Evolutionary conservation across 2,113 vertebrate genomes (phyloP).

Genomic region (Tachycineta bicolor): DNA sequence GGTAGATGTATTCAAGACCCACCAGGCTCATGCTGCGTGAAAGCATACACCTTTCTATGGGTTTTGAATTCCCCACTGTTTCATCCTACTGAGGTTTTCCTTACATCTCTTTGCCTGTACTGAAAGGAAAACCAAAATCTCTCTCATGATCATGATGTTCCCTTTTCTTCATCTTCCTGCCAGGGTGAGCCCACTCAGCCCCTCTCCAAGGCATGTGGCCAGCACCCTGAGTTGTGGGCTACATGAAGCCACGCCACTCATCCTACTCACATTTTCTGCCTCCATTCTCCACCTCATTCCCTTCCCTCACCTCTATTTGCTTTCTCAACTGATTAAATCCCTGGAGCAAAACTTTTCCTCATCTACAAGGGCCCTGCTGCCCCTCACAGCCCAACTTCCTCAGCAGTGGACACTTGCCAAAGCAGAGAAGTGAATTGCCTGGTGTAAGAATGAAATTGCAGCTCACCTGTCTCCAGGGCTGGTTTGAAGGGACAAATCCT

Average conservation of each 20-base stretch:
- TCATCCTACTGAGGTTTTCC: neutral
- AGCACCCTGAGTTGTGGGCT: neutral
- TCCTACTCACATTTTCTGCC: neutral
- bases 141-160: neutral
- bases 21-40: neutral
- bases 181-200: neutral
- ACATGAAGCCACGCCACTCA: neutral
- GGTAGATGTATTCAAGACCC: neutral
- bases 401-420: neutral
- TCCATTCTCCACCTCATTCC: neutral
- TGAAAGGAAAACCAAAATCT: neutral
- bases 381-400: neutral
- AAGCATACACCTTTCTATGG: neutral
- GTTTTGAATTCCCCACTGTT: neutral
- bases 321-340: neutral
- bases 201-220: neutral
- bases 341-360: neutral
- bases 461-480: neutral
- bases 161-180: neutral
- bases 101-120: neutral
- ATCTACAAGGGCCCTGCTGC: neutral
- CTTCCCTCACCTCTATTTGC: neutral
- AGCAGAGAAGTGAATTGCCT: neutral
- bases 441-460: neutral
- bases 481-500: neutral